Base-by-base conservation (phyloP, 1,140 invertebrate genomes). In the Papilio machaon region DNA sequence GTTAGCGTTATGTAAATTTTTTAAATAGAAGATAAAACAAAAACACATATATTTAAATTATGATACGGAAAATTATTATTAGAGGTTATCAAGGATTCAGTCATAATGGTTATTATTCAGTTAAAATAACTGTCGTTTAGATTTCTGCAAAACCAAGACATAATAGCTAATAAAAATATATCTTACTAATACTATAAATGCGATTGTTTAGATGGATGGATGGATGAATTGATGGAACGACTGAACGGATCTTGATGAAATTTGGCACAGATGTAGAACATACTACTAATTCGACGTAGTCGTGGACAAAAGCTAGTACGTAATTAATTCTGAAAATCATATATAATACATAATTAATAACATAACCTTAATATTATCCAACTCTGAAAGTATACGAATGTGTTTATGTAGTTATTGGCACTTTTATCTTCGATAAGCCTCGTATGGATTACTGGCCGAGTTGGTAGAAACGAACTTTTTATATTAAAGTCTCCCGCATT, bases 381-480 rank as follows among this genome's bases (percentile, higher is more conserved):
- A 79, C 35, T 79, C 10, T 43, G 76, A 60, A 78, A 60, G 23
- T 30, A 30, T 30, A 30, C n/a, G n/a, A n/a, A n/a, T n/a, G n/a
- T n/a, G n/a, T n/a, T n/a, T 30, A 30, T 30, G 54, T 75, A 78
- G 76, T 78, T 78, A 78, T 67, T 38, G 58, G 23, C 64, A 52
- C 17, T 67, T 79, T 79, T 64, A 67, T 79, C 54, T 60, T 67
- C 67, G 43, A 79, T 79, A 79, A 79, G 77, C 77, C 54, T 38
- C 38, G 38, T 47, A 46, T 38, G 77, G 77, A 58, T 79, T 79
- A 79, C 58, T 46, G 77, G 38, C n/a, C 60, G 35, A 67, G 77
- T 64, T 79, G 77, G 54, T 38, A 64, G 77, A 79, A 78, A 58
- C 49, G n/a, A 76, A 79, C 77, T 79, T 79, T 79, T 79, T 79